Conservation (phyloP, 2,888 invertebrate genomes). For the Tipula lateralis region DNA sequence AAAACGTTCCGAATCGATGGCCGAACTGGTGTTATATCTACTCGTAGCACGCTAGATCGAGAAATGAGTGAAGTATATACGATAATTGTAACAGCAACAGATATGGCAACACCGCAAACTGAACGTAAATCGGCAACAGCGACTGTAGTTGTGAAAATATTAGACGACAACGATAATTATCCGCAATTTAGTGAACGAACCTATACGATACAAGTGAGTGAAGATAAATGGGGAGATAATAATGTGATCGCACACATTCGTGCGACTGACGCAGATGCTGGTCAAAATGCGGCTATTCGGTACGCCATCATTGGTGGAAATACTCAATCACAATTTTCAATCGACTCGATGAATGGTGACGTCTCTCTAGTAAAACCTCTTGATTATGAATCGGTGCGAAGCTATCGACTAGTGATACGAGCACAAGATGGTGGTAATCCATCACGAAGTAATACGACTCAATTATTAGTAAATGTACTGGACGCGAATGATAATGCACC, state of each 20-base stretch:
- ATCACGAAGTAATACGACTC: conserved; percentile 89
- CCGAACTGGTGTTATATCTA: conserved; percentile 79
- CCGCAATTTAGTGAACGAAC: conserved; percentile 88
- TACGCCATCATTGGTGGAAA: conserved; percentile 96
- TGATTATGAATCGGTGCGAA: conserved; percentile 82
- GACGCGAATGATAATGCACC: conserved; percentile 96
- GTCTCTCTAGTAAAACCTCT: conserved; percentile 79
- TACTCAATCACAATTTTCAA: conserved; percentile 87
- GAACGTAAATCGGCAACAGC: conserved; percentile 76
- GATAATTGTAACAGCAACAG: conserved; percentile 77
- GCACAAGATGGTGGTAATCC: conserved; percentile 96
- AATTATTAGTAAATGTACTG: conserved; percentile 82
- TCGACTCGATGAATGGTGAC: conserved; percentile 89
- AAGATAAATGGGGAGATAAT: conserved; percentile 79
- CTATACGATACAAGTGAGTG: conserved; percentile 80
- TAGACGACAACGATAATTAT: conserved; percentile 91
- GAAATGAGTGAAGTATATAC: conserved; percentile 82
- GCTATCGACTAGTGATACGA: conserved; percentile 82
- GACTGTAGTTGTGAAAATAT: conserved; percentile 72
- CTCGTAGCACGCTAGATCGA: conserved; percentile 75
- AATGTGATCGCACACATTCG: conserved; percentile 78
- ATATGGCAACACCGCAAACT: conserved; percentile 74
- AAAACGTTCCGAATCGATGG: conserved; percentile 82
- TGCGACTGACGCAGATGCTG: conserved; percentile 89
- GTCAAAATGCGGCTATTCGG: conserved; percentile 85